Evolutionary conservation across 2,888 invertebrate species (phyloP), one percentile per base, ranked within the genome.

Genomic region (Osedax fenrisi): DNA sequence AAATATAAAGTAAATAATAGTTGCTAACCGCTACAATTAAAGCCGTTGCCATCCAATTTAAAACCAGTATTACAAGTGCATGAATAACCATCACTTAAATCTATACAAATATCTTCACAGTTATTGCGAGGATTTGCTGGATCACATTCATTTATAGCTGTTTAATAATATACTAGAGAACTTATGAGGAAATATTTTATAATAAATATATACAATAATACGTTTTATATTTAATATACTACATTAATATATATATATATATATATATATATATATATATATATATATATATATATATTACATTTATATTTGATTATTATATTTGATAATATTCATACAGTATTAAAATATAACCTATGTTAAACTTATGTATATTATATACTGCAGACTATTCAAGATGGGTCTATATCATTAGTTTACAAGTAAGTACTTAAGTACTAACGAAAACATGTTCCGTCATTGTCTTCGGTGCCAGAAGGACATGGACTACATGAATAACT

Each of bases 401-500:
- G n/a, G n/a, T n/a, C n/a, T n/a, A n/a, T n/a, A n/a, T n/a, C n/a
- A n/a, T n/a, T n/a, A n/a, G n/a, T n/a, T n/a, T n/a, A n/a, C n/a
- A n/a, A n/a, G n/a, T n/a, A n/a, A n/a, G n/a, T n/a, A n/a, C n/a
- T n/a, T n/a, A 41, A 41, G 5, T 10, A 41, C 41, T 41, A 41
- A 41, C 41, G 41, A 41, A 10, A 17, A 17, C 41, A 41, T 5
- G 17, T 41, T 41, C 41, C 41, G 17, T 41, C 41, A 41, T 41
- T 41, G 17, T 10, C 5, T 10, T 26, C 10, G n/a, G 61, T 64
- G n/a, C 72, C 72, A n/a, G 10, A n/a, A 5, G 72, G 59, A 25
- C 72, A 72, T 22, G 21, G 5, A 23, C 66, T 69, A 62, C 72
- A 72, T n/a, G 24, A 25, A 23, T 27, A 74, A 22, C 22, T 27